Evolutionary conservation across 2,888 invertebrate genomes (phyloP).

Genomic region (Phortica okadai): DNA sequence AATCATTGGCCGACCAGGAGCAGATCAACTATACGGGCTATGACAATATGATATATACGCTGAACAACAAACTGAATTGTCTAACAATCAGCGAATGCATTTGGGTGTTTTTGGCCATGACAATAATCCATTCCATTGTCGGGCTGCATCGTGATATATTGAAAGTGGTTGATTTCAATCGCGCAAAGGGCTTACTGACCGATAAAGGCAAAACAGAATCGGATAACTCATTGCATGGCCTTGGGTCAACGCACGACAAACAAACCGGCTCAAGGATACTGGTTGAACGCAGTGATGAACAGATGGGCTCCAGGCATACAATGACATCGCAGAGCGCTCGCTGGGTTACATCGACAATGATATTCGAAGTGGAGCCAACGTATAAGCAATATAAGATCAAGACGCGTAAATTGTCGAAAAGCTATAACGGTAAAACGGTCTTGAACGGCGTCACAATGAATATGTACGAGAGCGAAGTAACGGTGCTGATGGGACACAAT

Average conservation of each 20-base stretch:
- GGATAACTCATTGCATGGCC: too few species aligned
- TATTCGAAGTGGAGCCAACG: conserved; percentile 77
- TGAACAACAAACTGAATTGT: conserved; percentile 20
- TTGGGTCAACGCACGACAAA: too few species aligned
- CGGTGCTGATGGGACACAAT: conserved; percentile 84
- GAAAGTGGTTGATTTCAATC: conserved; percentile 40
- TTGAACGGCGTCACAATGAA: conserved; percentile 84
- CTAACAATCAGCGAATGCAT: conserved; percentile 38
- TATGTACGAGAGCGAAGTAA: conserved; percentile 82
- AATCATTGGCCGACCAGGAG: conserved; percentile 50
- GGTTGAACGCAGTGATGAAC: too few species aligned
- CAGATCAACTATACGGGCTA: conserved; percentile 39
- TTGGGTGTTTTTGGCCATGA: conserved; percentile 38
- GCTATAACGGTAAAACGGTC: conserved; percentile 83
- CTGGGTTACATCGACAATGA: conserved; percentile 49
- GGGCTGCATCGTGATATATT: conserved; percentile 79
- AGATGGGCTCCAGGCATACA: too few species aligned
- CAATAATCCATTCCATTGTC: conserved; percentile 78
- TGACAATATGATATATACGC: conserved; percentile 25
- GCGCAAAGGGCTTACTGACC: background rate
- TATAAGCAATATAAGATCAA: conserved; percentile 74
- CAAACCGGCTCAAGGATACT: too few species aligned
- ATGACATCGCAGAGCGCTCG: conserved; percentile 7
- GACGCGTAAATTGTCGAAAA: conserved; percentile 78
- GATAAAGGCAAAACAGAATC: too few species aligned